These are phyloP conservation scores for Erpobdella octoculata DNA, from an alignment of 2,888 invertebrate genomes.

Conservation along the genomic window DNA sequence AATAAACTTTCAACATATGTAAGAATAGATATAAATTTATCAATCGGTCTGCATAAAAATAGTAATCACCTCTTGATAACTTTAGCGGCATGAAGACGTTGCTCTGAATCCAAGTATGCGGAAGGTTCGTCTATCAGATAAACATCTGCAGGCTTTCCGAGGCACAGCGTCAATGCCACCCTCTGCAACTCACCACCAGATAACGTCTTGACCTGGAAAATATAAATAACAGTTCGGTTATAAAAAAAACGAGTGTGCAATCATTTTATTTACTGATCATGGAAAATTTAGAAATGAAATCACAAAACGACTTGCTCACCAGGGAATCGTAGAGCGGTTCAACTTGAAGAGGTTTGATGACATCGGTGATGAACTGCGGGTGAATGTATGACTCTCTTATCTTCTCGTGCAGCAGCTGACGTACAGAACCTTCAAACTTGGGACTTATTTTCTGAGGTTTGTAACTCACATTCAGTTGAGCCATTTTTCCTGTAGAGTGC, in stretches of 20 bases:
- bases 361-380: slow-evolving; percentile 94
- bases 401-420: slow-evolving; percentile 85
- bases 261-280: background rate
- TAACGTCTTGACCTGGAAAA: slow-evolving; percentile 69
- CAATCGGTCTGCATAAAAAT: background rate
- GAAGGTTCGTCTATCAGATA: slow-evolving; percentile 98
- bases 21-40: background rate
- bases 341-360: slow-evolving; percentile 93
- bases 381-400: slow-evolving; percentile 94
- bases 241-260: too few species aligned
- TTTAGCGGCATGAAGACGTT: slow-evolving; percentile 97
- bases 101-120: slow-evolving; percentile 96
- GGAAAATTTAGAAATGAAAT: background rate
- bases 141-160: slow-evolving; percentile 97
- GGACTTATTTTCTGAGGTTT: slow-evolving; percentile 99
- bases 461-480: slow-evolving; percentile 91
- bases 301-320: slow-evolving; percentile 54
- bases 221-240: too few species aligned
- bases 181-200: slow-evolving; percentile 98
- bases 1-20: background rate
- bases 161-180: slow-evolving; percentile 86
- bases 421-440: slow-evolving; percentile 83
- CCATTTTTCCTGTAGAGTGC: slow-evolving; percentile 61
- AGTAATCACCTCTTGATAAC: slow-evolving; percentile 92
- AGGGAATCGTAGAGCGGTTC: slow-evolving; percentile 96